A percentile compares a stretch with the other conserved stretches of the same genome.
Conservation (phyloP, 2,888 invertebrate species). For the Euplagia quadripunctaria region DNA sequence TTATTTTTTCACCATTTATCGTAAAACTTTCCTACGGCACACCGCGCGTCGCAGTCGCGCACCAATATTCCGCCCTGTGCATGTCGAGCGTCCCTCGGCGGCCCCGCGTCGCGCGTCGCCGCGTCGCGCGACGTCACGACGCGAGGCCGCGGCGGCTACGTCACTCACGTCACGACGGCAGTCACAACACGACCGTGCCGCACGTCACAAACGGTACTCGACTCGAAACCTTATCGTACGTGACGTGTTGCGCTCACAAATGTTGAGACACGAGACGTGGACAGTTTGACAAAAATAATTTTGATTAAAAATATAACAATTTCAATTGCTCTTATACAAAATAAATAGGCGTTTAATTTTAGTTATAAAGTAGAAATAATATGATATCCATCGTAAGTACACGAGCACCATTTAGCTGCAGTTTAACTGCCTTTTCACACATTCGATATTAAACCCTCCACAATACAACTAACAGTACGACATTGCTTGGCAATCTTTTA, state of each 20-base stretch:
- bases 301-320: constrained; percentile 57
- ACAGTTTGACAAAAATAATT: constrained; percentile 60
- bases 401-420: constrained; percentile 82
- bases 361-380: constrained; percentile 73
- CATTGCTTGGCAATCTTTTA: constrained; percentile 61
- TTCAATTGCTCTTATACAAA: constrained; percentile 66
- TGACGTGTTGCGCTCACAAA: constrained; percentile 72
- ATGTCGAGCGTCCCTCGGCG: constrained; percentile 71
- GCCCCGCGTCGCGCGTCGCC: constrained; percentile 29
- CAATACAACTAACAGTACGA: constrained; percentile 51
- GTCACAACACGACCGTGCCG: constrained; percentile 45
- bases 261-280: constrained; percentile 59
- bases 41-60: constrained; percentile 84
- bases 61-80: constrained; percentile 84
- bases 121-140: constrained; percentile 26
- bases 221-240: constrained; percentile 15
- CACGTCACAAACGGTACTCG: constrained; percentile 41
- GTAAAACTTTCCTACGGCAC: constrained; percentile 86
- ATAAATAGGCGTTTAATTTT: constrained; percentile 74
- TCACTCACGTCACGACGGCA: constrained; percentile 18
- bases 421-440: constrained; percentile 76
- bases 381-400: constrained; percentile 84
- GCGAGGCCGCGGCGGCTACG: constrained; percentile 31
- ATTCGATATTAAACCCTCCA: constrained; percentile 63
- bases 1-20: constrained; percentile 88